Base-by-base conservation (phyloP, 2,113 vertebrate species). In the Pedionomus torquatus region DNA sequence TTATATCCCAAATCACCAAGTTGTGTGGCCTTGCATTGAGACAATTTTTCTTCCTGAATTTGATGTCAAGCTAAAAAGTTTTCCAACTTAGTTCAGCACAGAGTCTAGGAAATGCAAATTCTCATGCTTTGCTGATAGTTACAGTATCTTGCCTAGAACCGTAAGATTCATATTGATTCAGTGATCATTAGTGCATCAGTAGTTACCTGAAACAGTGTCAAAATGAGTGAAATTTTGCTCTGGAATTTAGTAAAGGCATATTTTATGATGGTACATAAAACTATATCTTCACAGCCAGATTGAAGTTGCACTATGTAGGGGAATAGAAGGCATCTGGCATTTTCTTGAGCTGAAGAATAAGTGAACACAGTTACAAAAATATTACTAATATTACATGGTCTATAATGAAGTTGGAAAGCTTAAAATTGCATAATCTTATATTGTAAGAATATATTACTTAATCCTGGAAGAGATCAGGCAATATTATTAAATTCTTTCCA, bases 401-500 rank as follows among this genome's bases (percentile, higher is more conserved):
- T 88, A 30, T 74, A 81, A 74, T 74, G 25, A 81, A 66, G 46
- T 31, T 80, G 70, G 24, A 72, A 91, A n/a, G 5, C 57, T 84
- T 68, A 65, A 87, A 91, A 75, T 79, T 84, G 20, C 65, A 21
- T 68, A 84, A 71, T 66, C 84, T 16, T 63, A 70, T 90, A 31
- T 65, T 54, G 21, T 65, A 89, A 83, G 57, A 87, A 79, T 55
- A 52, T 54, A 55, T 88, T 87, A 72, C 82, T 82, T 80, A 69
- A 57, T 69, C 3, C 48, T 87, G 60, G 64, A 83, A 72, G 35
- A 68, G 28, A 49, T 68, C 41, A 65, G 39, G 37, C 7, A 19
- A 9, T 75, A 61, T 75, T 93, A 75, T 82, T 82, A 87, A 91
- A 87, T 90, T 82, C 7, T 76, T 91, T 95, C 84, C 90, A 90